A percentile compares a stretch with the other conserved stretches of the same genome.
Conservation (phyloP, 2,797 vertebrate genomes). For the Falco cherrug region DNA sequence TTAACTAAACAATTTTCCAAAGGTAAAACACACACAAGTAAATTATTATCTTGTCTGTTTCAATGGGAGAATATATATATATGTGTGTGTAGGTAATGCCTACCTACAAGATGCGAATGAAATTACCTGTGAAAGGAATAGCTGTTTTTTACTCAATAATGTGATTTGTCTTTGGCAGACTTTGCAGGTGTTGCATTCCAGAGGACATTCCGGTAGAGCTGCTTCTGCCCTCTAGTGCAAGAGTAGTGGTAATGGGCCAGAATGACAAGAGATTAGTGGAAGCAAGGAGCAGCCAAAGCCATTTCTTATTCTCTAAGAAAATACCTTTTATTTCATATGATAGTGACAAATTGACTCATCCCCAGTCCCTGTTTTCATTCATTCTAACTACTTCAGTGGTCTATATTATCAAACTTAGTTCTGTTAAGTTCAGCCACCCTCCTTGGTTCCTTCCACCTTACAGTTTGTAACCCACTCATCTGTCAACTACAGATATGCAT, state of each 20-base stretch:
- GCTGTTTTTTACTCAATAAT: background rate
- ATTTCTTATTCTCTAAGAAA: background rate
- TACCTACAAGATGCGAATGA: background rate
- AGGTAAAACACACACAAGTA: background rate
- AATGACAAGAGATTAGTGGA: background rate
- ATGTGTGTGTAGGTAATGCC: background rate
- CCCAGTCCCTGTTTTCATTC: background rate
- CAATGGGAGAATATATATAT: background rate
- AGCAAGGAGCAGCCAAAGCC: background rate
- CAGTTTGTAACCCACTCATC: background rate
- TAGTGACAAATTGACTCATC: background rate
- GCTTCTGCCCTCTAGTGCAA: background rate
- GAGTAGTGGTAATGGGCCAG: background rate
- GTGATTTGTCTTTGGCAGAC: background rate
- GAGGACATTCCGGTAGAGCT: background rate
- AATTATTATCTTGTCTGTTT: background rate
- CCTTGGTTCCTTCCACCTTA: background rate
- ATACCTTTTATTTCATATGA: background rate
- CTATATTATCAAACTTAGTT: background rate
- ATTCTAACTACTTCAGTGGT: background rate
- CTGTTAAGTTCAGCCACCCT: background rate
- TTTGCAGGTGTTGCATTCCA: background rate
- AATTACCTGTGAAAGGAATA: background rate
- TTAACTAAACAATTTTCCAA: background rate
- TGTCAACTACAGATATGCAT: constrained; percentile 19